Evolutionary conservation across 2,888 invertebrate genomes (phyloP), one percentile per base, ranked within the genome.

Genomic region (Syrista parreyssii): DNA sequence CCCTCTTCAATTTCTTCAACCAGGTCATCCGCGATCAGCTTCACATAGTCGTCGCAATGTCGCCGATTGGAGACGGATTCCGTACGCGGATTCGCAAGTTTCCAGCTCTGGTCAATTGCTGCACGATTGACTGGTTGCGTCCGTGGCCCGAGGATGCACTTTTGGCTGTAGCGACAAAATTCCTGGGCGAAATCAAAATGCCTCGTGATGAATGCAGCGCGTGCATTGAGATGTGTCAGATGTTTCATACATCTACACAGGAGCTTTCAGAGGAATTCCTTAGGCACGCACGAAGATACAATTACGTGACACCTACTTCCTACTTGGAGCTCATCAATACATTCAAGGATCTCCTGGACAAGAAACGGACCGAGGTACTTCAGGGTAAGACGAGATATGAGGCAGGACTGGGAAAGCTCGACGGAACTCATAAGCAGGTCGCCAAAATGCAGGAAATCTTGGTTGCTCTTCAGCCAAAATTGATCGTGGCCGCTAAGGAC

Each of bases 81-180:
- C 93, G 97, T 35, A 95, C 94, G 79, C 93, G 97, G 75, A 95
- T 98, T 36, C 93, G 98, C 40, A 98, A 97, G 91, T 98, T 98
- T 89, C 98, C 98, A 0, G 95, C 98, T 0, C 94, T 98, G 55
- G 97, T 98, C 78, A 98, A 98, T 90, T 98, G 98, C 89, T 98
- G 98, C 90, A 98, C 98, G 0, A 98, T 98, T 81, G 98, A 98
- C 90, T 98, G 98, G 98, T 96, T 98, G 91, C 97, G 97, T 93
- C 94, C 97, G 73, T 98, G 99, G 99, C 98, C 99, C 0, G 95
- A 97, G 85, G 98, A 98, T 91, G 98, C 98, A 0, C 91, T 98
- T 36, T 91, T 97, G 36, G 98, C 98, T 0, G 98, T 98, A 0
- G 97, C 98, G 0, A 96, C 95, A 0, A 92, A 93, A 84, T 91